Evolutionary conservation across 2,888 invertebrate genomes (phyloP).

Genomic region (Hyposoter dolosus): DNA sequence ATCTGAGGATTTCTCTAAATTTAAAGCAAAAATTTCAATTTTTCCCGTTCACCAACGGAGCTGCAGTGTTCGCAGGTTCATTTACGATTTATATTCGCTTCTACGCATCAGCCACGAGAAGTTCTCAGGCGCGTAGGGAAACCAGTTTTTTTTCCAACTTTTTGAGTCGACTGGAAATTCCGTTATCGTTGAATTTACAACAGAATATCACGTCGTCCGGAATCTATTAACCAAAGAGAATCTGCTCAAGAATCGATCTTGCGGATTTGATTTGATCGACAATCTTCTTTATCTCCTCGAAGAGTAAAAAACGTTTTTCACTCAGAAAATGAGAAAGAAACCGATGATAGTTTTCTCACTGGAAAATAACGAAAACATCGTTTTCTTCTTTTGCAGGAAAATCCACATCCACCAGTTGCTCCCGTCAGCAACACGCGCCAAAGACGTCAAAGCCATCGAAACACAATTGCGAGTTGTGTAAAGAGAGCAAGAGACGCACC

Average conservation of each 20-base stretch:
- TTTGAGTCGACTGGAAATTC: background rate
- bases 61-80: background rate
- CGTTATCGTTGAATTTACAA: background rate
- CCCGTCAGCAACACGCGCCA: slow-evolving; percentile 78
- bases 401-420: slow-evolving; percentile 65
- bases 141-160: slow-evolving; percentile 46
- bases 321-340: background rate
- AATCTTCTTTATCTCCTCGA: background rate
- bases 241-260: background rate
- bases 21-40: background rate
- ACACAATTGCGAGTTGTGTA: slow-evolving; percentile 86
- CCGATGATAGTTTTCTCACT: background rate
- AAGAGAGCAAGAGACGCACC: slow-evolving; percentile 86
- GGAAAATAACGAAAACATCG: background rate
- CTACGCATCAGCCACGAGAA: background rate
- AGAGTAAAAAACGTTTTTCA: background rate
- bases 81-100: background rate
- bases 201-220: background rate
- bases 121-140: background rate
- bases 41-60: background rate
- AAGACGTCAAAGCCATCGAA: slow-evolving; percentile 75
- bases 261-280: background rate
- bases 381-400: slow-evolving; percentile 72
- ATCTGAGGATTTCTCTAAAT: background rate
- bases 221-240: background rate